Conservation (phyloP, 2,113 vertebrate genomes). For the Melanerpes formicivorus region DNA sequence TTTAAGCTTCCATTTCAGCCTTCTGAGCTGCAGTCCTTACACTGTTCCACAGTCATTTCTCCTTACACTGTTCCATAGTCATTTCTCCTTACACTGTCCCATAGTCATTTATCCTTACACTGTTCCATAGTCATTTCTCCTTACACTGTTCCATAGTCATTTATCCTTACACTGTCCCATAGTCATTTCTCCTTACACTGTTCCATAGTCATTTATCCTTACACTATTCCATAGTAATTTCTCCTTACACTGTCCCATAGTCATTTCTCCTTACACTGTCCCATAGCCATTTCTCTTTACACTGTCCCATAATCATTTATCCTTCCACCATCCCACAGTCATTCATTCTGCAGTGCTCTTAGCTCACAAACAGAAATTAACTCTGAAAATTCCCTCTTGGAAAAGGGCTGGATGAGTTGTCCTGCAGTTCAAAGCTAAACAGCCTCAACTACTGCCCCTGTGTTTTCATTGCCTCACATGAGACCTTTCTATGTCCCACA, state of each 20-base stretch:
- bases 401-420: background rate
- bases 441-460: background rate
- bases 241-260: too few relatives aligned
- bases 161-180: background rate
- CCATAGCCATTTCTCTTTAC: too few relatives aligned
- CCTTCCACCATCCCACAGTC: background rate
- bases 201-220: background rate
- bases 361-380: background rate
- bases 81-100: background rate
- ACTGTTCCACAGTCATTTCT: background rate
- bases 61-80: background rate
- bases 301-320: background rate
- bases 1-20: background rate
- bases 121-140: background rate
- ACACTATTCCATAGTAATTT: background rate
- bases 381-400: background rate
- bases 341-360: background rate
- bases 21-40: background rate
- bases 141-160: background rate
- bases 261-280: too few relatives aligned
- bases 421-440: background rate
- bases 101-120: background rate
- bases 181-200: background rate
- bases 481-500: background rate
- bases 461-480: constrained; percentile 23